Percentiles rank a stretch among this genome's conserved stretches.
These are phyloP conservation scores for Hypanus sabinus DNA, from an alignment of 2,113 vertebrate species.

Conservation along the genomic window DNA sequence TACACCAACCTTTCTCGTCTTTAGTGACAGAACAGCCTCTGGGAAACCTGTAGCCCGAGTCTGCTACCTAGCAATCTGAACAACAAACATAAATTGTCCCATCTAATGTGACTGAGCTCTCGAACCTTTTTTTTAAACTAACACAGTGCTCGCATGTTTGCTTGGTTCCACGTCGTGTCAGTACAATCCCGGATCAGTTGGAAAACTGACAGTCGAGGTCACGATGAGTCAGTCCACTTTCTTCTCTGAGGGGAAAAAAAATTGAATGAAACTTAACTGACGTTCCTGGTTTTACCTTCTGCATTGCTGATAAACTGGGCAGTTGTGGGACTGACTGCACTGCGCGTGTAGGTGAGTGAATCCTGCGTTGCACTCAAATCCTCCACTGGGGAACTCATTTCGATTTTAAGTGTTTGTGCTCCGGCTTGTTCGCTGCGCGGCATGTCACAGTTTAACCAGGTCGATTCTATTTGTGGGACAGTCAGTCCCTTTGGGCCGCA, in stretches of 20 bases:
- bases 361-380: neutral
- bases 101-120: neutral
- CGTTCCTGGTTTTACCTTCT: neutral
- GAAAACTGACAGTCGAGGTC: neutral
- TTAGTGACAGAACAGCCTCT: constrained; percentile 45
- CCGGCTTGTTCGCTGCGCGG: neutral
- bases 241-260: neutral
- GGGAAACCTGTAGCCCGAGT: neutral
- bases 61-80: neutral
- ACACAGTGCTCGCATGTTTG: neutral
- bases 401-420: neutral
- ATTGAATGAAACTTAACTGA: neutral
- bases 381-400: neutral
- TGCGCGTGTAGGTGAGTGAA: neutral
- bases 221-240: neutral
- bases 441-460: neutral
- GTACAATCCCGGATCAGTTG: neutral
- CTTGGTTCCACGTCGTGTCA: no score
- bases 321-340: neutral
- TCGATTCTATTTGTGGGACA: neutral
- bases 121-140: neutral
- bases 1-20: neutral
- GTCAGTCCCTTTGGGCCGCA: neutral
- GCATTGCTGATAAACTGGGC: neutral
- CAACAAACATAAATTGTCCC: no score